Conservation (phyloP, 2,797 vertebrate species). For the Anomalospiza imberbis region DNA sequence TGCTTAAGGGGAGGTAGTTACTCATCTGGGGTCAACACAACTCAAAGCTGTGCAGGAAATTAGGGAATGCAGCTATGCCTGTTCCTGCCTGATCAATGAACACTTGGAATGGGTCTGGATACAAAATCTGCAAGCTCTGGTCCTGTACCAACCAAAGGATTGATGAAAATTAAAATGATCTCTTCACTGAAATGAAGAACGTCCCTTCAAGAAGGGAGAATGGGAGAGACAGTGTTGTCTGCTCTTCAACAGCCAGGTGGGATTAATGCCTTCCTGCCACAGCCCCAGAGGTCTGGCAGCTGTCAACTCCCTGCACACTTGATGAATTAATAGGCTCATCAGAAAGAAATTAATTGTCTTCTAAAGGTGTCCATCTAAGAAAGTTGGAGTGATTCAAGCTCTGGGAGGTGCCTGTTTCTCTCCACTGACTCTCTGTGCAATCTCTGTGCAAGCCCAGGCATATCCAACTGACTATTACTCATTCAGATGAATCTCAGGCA, state of each 20-base stretch:
- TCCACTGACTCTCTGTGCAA: not conserved
- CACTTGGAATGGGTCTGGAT: not conserved
- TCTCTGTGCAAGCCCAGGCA: conserved; percentile 17
- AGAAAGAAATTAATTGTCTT: not conserved
- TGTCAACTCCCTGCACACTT: not conserved
- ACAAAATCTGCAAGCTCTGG: not conserved
- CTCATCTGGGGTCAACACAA: not conserved
- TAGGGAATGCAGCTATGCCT: not conserved
- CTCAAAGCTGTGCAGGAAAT: not conserved
- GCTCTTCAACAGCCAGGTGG: not conserved
- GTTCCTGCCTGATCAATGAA: not conserved
- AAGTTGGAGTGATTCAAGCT: not conserved
- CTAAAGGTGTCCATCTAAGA: not conserved
- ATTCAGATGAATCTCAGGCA: conserved; percentile 40
- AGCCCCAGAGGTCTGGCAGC: not conserved
- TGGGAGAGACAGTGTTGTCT: not conserved
- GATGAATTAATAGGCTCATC: not conserved
- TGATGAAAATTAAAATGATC: not conserved
- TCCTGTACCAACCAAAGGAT: not conserved
- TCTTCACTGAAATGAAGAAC: not conserved
- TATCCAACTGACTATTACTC: not conserved
- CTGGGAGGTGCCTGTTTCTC: conserved; percentile 34
- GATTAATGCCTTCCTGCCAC: not conserved
- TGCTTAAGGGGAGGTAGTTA: not conserved
- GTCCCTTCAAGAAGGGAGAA: not conserved